These are phyloP conservation scores for Therioaphis trifolii DNA, from an alignment of 2,888 invertebrate genomes.

Conservation along the genomic window DNA sequence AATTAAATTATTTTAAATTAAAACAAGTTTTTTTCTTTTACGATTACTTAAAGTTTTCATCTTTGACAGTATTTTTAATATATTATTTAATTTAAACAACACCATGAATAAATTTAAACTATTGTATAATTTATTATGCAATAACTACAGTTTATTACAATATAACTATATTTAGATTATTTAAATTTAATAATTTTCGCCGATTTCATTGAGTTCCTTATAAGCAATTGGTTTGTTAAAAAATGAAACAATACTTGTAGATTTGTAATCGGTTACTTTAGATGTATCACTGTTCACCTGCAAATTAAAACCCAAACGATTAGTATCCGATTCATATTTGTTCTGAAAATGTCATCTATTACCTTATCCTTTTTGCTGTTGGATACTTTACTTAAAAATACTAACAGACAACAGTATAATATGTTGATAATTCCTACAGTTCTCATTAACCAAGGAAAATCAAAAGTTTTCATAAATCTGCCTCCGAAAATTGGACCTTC, in stretches of 20 bases:
- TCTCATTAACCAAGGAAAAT: constrained; percentile 82
- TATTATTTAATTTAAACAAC: no score
- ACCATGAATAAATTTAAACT: no score
- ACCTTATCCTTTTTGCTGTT: constrained; percentile 24
- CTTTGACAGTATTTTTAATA: no score
- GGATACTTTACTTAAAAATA: constrained; percentile 42
- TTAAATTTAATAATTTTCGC: constrained; percentile 19
- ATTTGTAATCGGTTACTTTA: constrained; percentile 38
- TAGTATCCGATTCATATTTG: not conserved
- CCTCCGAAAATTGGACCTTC: constrained; percentile 82
- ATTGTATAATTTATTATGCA: no score
- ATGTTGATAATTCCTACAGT: constrained; percentile 78
- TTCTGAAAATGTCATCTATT: no score
- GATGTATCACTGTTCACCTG: constrained; percentile 4
- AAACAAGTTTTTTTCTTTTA: no score
- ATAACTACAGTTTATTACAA: no score
- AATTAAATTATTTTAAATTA: no score
- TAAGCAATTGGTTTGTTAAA: constrained; percentile 37
- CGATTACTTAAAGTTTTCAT: no score
- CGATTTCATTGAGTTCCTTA: constrained; percentile 16
- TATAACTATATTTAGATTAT: not conserved
- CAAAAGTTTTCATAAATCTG: constrained; percentile 76
- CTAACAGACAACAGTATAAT: constrained; percentile 71
- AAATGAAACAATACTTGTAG: constrained; percentile 19
- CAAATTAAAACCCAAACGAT: not conserved